These are phyloP conservation scores for Tipula lateralis DNA, from an alignment of 2,888 invertebrate species.

Conservation along the genomic window DNA sequence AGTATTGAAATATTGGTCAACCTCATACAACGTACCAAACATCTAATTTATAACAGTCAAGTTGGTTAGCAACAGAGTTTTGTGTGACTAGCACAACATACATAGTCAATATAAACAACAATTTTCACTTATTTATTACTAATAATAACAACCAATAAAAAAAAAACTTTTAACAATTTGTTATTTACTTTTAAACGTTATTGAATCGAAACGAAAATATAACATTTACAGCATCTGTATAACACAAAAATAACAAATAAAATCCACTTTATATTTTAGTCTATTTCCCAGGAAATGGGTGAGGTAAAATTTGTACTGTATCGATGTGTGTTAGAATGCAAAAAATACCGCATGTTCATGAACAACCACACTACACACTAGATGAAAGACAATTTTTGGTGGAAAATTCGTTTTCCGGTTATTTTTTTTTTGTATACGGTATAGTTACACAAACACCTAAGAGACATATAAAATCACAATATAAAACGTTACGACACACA, in stretches of 20 bases:
- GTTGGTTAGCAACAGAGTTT: not conserved
- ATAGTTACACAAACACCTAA: not conserved
- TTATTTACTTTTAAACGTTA: conserved; percentile 1
- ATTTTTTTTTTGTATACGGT: not conserved
- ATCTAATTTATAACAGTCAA: not conserved
- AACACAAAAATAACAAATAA: not conserved
- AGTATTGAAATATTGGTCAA: not conserved
- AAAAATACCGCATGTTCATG: no score
- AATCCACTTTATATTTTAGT: not conserved
- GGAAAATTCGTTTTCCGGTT: not conserved
- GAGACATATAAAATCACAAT: not conserved
- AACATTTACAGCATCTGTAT: not conserved
- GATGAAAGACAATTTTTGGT: not conserved
- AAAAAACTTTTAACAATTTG: not conserved
- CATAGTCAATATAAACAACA: not conserved
- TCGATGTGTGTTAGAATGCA: no score
- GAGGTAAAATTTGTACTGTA: not conserved
- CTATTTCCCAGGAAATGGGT: not conserved
- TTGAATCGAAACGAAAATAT: not conserved
- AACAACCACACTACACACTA: no score
- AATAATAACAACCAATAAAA: not conserved
- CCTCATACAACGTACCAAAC: not conserved
- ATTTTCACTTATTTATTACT: not conserved
- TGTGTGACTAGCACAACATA: not conserved
- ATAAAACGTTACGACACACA: not conserved